These are phyloP conservation scores for Cantharis rufa DNA, from an alignment of 2,888 invertebrate genomes.

Conservation along the genomic window DNA sequence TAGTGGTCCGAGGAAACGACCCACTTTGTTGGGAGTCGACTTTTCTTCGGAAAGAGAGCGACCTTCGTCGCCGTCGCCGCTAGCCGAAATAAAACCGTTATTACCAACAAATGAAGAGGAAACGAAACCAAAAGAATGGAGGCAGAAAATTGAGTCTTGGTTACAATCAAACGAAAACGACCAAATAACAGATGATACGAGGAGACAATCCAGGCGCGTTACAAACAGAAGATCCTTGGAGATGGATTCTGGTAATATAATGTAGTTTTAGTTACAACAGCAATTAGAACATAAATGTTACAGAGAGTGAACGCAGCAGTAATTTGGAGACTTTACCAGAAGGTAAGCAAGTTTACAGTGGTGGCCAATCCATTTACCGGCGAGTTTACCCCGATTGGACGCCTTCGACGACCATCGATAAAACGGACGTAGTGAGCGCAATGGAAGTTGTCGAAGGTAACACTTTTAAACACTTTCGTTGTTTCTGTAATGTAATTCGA, in stretches of 20 bases:
- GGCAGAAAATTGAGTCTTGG: conserved; percentile 91
- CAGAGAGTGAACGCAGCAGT: conserved; percentile 79
- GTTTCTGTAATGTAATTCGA: no score
- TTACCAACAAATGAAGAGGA: conserved; percentile 62
- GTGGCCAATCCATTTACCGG: conserved; percentile 59
- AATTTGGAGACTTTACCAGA: conserved; percentile 77
- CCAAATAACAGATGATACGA: conserved; percentile 70
- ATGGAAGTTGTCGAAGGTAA: conserved; percentile 87
- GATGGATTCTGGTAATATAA: conserved; percentile 76
- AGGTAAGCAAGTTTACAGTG: conserved; percentile 62
- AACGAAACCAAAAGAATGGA: conserved; percentile 72
- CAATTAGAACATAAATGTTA: conserved; percentile 2
- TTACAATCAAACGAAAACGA: conserved; percentile 85
- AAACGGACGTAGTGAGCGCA: conserved; percentile 80
- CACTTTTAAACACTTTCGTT: not conserved
- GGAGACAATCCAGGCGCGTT: conserved; percentile 66
- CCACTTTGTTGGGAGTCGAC: conserved; percentile 75
- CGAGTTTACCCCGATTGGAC: conserved; percentile 79
- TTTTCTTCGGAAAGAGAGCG: conserved; percentile 74
- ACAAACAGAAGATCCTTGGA: conserved; percentile 79
- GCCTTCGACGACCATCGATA: conserved; percentile 76
- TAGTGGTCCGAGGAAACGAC: conserved; percentile 73
- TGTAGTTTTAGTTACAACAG: not conserved
- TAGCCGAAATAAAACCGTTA: conserved; percentile 62
- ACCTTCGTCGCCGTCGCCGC: conserved; percentile 69